Conservation (phyloP, 2,113 vertebrate genomes). For the Equus przewalskii region DNA sequence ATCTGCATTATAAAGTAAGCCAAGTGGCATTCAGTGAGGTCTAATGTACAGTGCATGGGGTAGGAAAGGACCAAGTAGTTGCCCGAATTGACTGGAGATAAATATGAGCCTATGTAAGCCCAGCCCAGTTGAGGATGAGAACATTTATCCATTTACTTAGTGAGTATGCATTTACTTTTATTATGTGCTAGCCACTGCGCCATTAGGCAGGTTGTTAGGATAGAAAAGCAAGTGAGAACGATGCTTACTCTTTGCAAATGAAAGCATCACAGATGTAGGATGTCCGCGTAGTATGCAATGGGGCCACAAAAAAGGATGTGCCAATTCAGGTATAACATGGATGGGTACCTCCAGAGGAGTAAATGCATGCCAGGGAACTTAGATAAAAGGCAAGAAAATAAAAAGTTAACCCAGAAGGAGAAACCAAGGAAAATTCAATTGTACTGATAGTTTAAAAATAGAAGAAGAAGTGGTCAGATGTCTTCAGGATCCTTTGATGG, state of each 20-base stretch:
- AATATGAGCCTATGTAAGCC: constrained; percentile 15
- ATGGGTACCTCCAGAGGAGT: neutral
- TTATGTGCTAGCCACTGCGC: neutral
- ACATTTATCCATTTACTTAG: neutral
- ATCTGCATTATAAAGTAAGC: neutral
- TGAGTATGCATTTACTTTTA: neutral
- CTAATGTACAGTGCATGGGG: neutral
- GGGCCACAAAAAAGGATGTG: neutral
- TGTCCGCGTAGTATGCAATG: neutral
- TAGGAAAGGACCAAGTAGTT: neutral
- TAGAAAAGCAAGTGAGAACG: neutral
- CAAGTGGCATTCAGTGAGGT: neutral
- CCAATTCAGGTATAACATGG: neutral
- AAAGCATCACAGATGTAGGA: neutral
- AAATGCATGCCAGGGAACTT: neutral
- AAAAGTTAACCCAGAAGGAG: neutral
- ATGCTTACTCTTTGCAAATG: neutral
- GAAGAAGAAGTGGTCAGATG: neutral
- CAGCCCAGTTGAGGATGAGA: neutral
- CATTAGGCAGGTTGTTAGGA: neutral
- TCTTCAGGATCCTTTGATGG: neutral
- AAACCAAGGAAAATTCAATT: neutral
- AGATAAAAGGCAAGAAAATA: neutral
- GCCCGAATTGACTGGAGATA: neutral
- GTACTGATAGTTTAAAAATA: neutral